phyloP scores from a whole-genome alignment of 23 tunicate genomes.

The Halocynthia aurantium region DNA sequence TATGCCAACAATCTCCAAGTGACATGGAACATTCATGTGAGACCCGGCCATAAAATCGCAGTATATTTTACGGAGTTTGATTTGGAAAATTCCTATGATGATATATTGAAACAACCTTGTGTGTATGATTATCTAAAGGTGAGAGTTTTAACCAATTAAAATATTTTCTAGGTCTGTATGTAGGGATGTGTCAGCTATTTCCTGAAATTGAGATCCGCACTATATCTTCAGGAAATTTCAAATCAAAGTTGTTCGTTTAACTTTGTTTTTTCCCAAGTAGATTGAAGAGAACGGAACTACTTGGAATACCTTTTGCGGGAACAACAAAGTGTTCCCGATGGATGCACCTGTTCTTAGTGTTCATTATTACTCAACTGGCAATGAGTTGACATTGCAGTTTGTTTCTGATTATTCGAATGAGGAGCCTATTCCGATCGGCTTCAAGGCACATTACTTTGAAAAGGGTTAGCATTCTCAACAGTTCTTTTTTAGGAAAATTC shows the following conservation, averaged over 20 bases:
- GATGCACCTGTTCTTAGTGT: constrained; percentile 23
- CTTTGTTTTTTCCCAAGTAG: not conserved
- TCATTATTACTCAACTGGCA: constrained; percentile 20
- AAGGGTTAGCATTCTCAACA: constrained; percentile 32
- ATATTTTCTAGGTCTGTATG: too few relatives aligned
- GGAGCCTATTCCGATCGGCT: constrained; percentile 47
- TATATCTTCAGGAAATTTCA: not conserved
- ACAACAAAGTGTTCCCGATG: not conserved
- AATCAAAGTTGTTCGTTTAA: too few relatives aligned
- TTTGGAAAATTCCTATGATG: constrained; percentile 80
- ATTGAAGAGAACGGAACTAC: not conserved
- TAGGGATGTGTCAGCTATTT: too few relatives aligned
- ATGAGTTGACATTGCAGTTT: constrained; percentile 38
- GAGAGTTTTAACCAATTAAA: too few relatives aligned
- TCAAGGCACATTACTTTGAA: constrained; percentile 39
- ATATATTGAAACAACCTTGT: constrained; percentile 53
- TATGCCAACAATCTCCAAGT: constrained; percentile 32
- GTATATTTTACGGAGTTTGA: constrained; percentile 53
- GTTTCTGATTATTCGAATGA: constrained; percentile 80
- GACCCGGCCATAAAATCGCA: constrained; percentile 42
- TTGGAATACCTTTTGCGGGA: constrained; percentile 25
- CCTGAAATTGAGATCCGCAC: too few relatives aligned
- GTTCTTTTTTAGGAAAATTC: not conserved
- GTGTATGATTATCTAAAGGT: constrained; percentile 72
- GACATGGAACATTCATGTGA: constrained; percentile 48